Base-by-base conservation (phyloP, 2,113 vertebrate genomes). In the Thryonomys swinderianus region DNA sequence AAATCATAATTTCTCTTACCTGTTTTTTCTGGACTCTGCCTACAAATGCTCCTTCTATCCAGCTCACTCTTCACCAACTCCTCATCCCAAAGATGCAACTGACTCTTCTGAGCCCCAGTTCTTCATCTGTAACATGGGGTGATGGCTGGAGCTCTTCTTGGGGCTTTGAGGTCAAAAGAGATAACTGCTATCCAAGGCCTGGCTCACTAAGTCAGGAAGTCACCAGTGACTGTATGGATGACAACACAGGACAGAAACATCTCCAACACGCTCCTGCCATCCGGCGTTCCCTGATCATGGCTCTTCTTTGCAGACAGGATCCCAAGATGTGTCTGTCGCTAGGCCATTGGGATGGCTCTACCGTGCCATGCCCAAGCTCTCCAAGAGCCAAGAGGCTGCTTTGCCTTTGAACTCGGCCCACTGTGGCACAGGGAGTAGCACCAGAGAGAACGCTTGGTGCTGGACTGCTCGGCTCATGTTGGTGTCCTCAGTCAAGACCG, bases 81-180 rank as follows among this genome's bases (percentile, higher is more conserved):
- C 7, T 0, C 2, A 11, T 20, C 12, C n/a, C 34, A 2, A 23
- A 0, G 4, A 6, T 30, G 9, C 13, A 1, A 2, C 0, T 3
- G 25, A 45, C 37, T 32, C 42, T 32, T 13, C 34, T 8, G 27
- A 18, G 51, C 37, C 34, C 30, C 27, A 0, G 16, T 42, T 17
- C 30, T n/a, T 37, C 59, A 11, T 37, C 76, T 80, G 85, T 66
- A n/a, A 61, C 61, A 2, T 32, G 34, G 42, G 67, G 30, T 42
- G 27, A 12, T 32, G 40, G 10, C 6, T 23, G 11, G 27, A n/a
- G 4, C 18, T 6, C 66, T n/a, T 23, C 42, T 5, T 2, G 34
- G 81, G 73, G 14, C 23, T 18, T 3, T 3, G 23, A n/a, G 51
- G 21, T 51, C 21, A 3, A 87, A 53, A 40, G 51, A 27, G 32